Conservation (phyloP, 2,113 vertebrate genomes). For the Genyomyrus donnyi region DNA sequence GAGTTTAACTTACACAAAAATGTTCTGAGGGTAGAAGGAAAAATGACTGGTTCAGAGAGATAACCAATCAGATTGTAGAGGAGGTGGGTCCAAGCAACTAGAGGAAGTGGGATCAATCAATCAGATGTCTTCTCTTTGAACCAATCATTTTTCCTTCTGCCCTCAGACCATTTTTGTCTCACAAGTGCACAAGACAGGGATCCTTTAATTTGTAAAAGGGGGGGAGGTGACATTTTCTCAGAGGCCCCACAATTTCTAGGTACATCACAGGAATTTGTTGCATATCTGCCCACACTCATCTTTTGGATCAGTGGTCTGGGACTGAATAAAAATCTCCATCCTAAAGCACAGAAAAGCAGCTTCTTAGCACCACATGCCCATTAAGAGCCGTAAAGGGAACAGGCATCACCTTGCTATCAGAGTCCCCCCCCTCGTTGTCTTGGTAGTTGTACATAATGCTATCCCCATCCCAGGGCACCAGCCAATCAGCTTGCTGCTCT, state of each 20-base stretch:
- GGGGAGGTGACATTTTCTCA: background rate
- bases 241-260: background rate
- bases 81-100: too few species aligned
- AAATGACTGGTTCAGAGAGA: too few species aligned
- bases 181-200: background rate
- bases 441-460: conserved; percentile 63
- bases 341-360: background rate
- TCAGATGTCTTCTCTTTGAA: too few species aligned
- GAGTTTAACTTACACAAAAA: too few species aligned
- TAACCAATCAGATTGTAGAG: too few species aligned
- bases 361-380: background rate
- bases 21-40: too few species aligned
- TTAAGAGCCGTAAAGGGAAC: background rate
- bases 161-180: too few species aligned
- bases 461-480: conserved; percentile 58
- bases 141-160: too few species aligned
- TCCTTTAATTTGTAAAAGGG: background rate
- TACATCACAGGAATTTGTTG: background rate
- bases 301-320: background rate
- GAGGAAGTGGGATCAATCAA: too few species aligned
- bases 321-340: background rate
- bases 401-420: conserved; percentile 65
- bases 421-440: conserved; percentile 56
- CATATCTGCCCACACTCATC: background rate
- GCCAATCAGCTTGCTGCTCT: conserved; percentile 28